A percentile compares a stretch with the other conserved stretches of the same genome.
Evolutionary conservation across 1,140 invertebrate genomes (phyloP).

Genomic region (Carcinoscorpius rotundicauda): DNA sequence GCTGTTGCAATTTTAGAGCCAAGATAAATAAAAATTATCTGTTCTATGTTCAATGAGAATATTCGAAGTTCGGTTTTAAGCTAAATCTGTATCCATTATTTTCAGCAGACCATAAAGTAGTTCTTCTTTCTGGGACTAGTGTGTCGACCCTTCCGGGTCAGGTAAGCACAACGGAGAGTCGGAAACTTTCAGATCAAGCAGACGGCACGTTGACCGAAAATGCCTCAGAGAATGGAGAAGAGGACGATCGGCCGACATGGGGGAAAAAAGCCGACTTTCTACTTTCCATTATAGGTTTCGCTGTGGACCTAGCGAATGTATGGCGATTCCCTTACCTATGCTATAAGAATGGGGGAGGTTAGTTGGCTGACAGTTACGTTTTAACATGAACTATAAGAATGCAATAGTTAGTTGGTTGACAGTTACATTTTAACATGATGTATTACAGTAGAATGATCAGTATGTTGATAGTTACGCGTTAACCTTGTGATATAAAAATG

Average conservation of each 20-base stretch:
- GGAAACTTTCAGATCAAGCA: background rate
- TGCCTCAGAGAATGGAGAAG: background rate
- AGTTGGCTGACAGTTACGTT: background rate
- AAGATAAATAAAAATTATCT: no score
- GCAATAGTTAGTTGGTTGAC: no score
- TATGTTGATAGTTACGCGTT: no score
- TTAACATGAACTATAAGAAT: background rate
- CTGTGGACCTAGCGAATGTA: conserved; percentile 69
- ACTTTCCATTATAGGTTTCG: conserved; percentile 72
- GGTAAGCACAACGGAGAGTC: conserved; percentile 10
- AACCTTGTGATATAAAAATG: no score
- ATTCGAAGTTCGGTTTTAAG: no score
- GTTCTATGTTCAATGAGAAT: no score
- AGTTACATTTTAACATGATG: no score
- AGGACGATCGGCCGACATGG: conserved; percentile 30
- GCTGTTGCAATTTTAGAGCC: no score
- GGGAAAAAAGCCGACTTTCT: conserved; percentile 77
- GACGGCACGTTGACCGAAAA: background rate
- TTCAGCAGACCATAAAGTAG: no score
- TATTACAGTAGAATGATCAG: no score
- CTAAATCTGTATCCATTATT: no score
- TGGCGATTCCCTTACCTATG: conserved; percentile 71
- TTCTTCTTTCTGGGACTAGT: background rate
- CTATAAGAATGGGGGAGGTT: conserved; percentile 64
- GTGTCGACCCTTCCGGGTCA: conserved; percentile 10